Evolutionary conservation across 2,888 invertebrate genomes (phyloP).

Genomic region (Xanthia togata): DNA sequence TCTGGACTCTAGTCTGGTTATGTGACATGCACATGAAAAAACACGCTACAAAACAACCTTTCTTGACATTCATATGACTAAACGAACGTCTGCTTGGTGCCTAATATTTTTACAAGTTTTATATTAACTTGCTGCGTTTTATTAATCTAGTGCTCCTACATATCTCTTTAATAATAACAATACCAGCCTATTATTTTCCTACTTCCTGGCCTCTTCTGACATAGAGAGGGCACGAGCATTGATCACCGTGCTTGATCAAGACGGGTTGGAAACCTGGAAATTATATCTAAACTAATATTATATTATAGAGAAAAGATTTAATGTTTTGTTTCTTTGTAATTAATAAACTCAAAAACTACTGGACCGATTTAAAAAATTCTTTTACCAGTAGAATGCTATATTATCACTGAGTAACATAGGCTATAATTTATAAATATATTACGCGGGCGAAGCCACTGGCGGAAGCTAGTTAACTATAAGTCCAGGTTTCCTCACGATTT

Average conservation of each 20-base stretch:
- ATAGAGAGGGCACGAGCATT: background rate
- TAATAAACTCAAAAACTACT: no score
- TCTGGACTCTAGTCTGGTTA: no score
- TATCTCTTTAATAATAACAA: background rate
- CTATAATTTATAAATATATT: no score
- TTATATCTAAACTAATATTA: no score
- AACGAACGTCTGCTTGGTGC: background rate
- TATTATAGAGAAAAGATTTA: no score
- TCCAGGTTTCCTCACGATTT: background rate
- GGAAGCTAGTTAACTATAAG: background rate
- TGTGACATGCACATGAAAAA: constrained; percentile 16
- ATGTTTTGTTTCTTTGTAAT: no score
- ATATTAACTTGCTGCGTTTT: background rate
- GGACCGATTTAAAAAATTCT: no score
- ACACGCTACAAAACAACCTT: constrained; percentile 6
- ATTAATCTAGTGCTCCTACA: background rate
- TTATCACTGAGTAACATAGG: no score
- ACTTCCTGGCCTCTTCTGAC: background rate
- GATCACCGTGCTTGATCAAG: no score
- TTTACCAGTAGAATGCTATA: no score
- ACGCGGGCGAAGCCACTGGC: no score
- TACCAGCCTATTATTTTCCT: background rate
- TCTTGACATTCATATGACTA: constrained; percentile 23
- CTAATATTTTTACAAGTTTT: background rate
- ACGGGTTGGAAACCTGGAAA: no score